Evolutionary conservation across 2,113 vertebrate genomes (phyloP).

Genomic region (Tachysurus fulvidraco): DNA sequence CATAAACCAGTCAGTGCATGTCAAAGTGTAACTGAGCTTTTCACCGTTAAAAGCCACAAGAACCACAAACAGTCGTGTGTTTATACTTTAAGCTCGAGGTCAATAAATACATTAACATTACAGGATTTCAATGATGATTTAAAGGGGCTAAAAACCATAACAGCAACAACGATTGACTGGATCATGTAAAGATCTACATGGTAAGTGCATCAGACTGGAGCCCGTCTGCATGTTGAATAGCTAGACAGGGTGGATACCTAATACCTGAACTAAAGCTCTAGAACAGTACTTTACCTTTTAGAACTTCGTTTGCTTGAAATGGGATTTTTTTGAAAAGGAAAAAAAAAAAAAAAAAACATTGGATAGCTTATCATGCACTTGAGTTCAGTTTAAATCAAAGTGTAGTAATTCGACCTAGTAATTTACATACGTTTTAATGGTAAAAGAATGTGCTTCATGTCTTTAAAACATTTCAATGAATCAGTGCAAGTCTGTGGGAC

Average conservation of each 20-base stretch:
- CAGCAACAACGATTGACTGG: not conserved
- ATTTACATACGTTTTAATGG: not conserved
- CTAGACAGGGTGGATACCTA: too few species aligned
- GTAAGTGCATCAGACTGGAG: too few species aligned
- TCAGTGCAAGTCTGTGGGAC: not conserved
- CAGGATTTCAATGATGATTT: not conserved
- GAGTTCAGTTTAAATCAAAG: too few species aligned
- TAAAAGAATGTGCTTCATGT: not conserved
- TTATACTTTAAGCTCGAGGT: too few species aligned
- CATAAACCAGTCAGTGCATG: not conserved
- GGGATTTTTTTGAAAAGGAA: too few species aligned
- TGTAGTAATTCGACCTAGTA: not conserved
- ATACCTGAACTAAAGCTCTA: too few species aligned
- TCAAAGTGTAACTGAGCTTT: not conserved
- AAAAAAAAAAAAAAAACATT: too few species aligned
- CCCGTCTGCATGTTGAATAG: too few species aligned
- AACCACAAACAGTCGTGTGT: not conserved
- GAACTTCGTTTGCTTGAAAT: too few species aligned
- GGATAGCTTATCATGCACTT: too few species aligned
- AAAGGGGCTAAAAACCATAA: not conserved
- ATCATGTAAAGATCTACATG: too few species aligned
- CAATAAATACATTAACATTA: not conserved
- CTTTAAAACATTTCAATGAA: not conserved
- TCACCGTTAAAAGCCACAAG: not conserved
- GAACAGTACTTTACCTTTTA: too few species aligned